phyloP scores from a whole-genome alignment of 2,113 vertebrate genomes.

The Rhadina sibilatrix region DNA sequence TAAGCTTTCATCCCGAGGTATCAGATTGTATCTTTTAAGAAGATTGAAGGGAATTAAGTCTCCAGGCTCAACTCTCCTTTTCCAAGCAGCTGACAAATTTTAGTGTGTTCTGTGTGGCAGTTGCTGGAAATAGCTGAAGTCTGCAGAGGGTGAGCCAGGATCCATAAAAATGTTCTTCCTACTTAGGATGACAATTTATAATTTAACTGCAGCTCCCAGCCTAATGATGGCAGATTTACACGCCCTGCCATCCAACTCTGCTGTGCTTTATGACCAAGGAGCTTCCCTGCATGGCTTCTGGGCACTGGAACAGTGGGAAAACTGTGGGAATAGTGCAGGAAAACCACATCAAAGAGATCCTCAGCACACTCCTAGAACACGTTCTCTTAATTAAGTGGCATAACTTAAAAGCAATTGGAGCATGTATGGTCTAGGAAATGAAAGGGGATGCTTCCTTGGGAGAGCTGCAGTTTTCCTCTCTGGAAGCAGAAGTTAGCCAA shows the following conservation, averaged over 20 bases:
- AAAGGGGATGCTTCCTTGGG: neutral
- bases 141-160: conserved; percentile 9
- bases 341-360: neutral
- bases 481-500: neutral
- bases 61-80: neutral
- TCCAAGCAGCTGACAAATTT: neutral
- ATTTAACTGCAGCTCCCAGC: neutral
- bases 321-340: neutral
- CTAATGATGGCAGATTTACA: neutral
- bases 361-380: accelerated
- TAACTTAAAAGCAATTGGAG: neutral
- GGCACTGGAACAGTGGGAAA: neutral
- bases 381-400: neutral
- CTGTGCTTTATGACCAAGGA: neutral
- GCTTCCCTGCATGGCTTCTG: neutral
- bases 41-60: conserved; percentile 32
- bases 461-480: neutral
- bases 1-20: neutral
- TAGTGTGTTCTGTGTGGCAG: neutral
- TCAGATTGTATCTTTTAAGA: neutral
- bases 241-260: neutral
- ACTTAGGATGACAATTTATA: conserved; percentile 27
- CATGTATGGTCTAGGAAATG: neutral
- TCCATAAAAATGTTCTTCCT: conserved; percentile 31
- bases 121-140: conserved; percentile 40